Conservation (phyloP, 1,140 invertebrate genomes). For the Euschistus heros region DNA sequence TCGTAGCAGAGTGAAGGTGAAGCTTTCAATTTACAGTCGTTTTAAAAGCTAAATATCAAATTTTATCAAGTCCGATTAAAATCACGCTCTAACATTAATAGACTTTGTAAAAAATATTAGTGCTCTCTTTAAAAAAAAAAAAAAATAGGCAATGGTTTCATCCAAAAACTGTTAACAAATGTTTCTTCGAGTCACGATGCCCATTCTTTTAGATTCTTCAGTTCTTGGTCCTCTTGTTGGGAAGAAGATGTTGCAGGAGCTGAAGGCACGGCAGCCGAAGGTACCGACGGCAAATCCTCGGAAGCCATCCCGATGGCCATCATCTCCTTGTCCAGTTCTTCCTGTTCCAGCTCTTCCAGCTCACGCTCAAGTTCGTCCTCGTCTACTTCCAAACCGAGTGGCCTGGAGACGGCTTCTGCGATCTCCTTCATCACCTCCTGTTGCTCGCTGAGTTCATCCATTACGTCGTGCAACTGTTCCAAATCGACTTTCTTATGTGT, state of each 20-base stretch:
- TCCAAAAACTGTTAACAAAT: too few species aligned
- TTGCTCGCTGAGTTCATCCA: constrained; percentile 99
- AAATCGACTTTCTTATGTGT: constrained; percentile 96
- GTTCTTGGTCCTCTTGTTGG: constrained; percentile 58
- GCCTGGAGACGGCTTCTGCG: constrained; percentile 95
- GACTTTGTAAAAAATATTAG: too few species aligned
- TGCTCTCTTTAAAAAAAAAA: too few species aligned
- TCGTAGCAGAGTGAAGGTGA: too few species aligned
- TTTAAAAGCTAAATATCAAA: too few species aligned
- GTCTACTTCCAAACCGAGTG: constrained; percentile 85
- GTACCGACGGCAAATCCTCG: constrained; percentile 36
- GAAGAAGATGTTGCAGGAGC: constrained; percentile 48
- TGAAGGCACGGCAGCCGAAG: constrained; percentile 42
- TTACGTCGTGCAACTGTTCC: constrained; percentile 95
- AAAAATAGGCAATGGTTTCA: too few species aligned
- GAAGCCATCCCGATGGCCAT: constrained; percentile 44
- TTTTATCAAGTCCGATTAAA: too few species aligned
- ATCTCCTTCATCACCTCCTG: constrained; percentile 98
- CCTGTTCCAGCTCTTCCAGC: constrained; percentile 71
- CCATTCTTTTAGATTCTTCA: constrained; percentile 69
- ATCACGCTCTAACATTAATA: too few species aligned
- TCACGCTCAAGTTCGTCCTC: constrained; percentile 64
- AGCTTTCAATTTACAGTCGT: too few species aligned
- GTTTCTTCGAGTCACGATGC: too few species aligned
- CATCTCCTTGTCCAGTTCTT: constrained; percentile 68